Evolutionary conservation across 1,140 invertebrate genomes (phyloP).

Genomic region (Teleogryllus occipitalis): DNA sequence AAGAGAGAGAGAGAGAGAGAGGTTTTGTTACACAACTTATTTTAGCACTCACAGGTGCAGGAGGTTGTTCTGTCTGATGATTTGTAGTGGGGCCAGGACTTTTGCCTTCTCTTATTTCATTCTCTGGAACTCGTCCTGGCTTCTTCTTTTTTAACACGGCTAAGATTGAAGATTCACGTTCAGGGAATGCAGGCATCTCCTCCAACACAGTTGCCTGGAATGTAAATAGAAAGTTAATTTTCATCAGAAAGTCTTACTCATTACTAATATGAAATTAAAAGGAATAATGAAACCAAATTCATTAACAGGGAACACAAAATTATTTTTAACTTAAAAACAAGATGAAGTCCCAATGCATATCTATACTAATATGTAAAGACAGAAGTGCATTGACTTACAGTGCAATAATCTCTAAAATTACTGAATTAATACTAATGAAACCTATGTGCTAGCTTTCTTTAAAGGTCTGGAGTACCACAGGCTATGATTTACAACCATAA

Average conservation of each 20-base stretch:
- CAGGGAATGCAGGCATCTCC: constrained; percentile 99
- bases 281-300: background rate
- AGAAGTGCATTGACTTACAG: no score
- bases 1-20: no score
- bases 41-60: background rate
- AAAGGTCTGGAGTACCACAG: no score
- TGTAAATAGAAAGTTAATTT: background rate
- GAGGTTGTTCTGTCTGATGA: constrained; percentile 32
- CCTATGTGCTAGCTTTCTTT: no score
- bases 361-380: no score
- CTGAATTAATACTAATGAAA: no score
- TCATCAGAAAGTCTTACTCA: background rate
- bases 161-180: constrained; percentile 95
- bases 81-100: constrained; percentile 59
- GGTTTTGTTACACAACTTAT: no score
- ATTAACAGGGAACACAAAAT: background rate
- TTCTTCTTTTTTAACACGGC: constrained; percentile 98
- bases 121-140: constrained; percentile 79
- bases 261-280: background rate
- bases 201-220: constrained; percentile 88
- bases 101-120: constrained; percentile 69
- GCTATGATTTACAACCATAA: no score
- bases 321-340: no score
- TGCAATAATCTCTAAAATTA: no score
- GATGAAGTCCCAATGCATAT: no score